Evolutionary conservation across 1,140 invertebrate genomes (phyloP).

Genomic region (Zelostemma sp.): DNA sequence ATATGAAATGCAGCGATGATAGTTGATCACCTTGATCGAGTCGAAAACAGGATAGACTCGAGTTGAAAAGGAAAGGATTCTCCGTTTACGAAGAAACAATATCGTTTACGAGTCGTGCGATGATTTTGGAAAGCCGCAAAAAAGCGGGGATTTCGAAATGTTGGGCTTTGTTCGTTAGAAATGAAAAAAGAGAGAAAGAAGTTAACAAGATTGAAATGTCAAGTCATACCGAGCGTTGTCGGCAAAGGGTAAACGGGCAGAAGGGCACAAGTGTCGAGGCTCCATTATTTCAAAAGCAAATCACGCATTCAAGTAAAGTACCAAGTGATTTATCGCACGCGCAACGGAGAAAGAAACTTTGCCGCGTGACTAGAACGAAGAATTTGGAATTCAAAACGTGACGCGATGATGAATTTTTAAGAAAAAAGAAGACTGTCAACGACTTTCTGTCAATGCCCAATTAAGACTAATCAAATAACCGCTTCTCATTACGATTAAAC

Average conservation of each 20-base stretch:
- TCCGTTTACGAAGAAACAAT: no score
- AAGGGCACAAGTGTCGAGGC: constrained; percentile 26
- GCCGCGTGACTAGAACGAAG: no score
- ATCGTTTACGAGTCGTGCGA: no score
- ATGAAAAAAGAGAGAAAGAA: constrained; percentile 8
- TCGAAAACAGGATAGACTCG: constrained; percentile 1
- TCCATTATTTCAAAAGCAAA: constrained; percentile 15
- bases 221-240: constrained; percentile 49
- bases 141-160: not conserved
- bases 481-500: no score
- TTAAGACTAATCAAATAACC: no score
- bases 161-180: not conserved
- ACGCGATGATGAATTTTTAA: no score
- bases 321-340: not conserved
- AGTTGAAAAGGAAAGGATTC: not conserved
- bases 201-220: constrained; percentile 11
- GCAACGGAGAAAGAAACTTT: no score
- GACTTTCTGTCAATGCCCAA: no score
- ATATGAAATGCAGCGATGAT: not conserved
- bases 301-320: not conserved
- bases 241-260: constrained; percentile 29
- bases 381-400: no score
- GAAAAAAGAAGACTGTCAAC: no score
- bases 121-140: no score
- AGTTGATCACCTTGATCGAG: constrained; percentile 2